phyloP scores from a whole-genome alignment of 2,113 vertebrate species.

The Ondatra zibethicus region DNA sequence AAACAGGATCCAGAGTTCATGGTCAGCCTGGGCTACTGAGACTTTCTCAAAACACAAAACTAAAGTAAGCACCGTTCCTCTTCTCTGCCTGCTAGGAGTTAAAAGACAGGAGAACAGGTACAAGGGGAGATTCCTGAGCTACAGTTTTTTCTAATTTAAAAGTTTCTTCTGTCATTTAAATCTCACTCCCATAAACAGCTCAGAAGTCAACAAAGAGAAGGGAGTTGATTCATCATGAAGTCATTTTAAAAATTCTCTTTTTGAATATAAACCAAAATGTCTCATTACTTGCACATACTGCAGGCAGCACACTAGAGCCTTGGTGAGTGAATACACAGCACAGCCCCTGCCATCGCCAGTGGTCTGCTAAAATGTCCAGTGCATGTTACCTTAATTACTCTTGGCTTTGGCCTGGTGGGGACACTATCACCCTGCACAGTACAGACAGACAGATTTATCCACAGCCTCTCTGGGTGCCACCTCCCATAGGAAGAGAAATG shows the following conservation, averaged over 20 bases:
- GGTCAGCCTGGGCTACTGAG: neutral
- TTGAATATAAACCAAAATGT: constrained; percentile 36
- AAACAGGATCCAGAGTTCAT: neutral
- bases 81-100: neutral
- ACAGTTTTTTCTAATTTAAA: neutral
- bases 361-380: neutral
- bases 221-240: constrained; percentile 21
- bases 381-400: neutral
- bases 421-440: neutral
- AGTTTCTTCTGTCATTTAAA: neutral
- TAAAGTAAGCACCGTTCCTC: too few relatives aligned
- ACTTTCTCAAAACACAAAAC: neutral
- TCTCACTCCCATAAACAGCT: neutral
- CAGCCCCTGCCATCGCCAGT: neutral
- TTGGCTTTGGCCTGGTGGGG: neutral
- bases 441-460: neutral
- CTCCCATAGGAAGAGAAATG: accelerated
- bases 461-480: neutral
- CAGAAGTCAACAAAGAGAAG: constrained; percentile 32
- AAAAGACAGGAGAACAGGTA: neutral
- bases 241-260: constrained; percentile 32
- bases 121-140: neutral
- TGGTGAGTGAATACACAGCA: neutral
- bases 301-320: neutral
- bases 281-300: constrained; percentile 48